phyloP scores from a whole-genome alignment of 2,888 invertebrate genomes.

The Scrobipalpa atriplicella region DNA sequence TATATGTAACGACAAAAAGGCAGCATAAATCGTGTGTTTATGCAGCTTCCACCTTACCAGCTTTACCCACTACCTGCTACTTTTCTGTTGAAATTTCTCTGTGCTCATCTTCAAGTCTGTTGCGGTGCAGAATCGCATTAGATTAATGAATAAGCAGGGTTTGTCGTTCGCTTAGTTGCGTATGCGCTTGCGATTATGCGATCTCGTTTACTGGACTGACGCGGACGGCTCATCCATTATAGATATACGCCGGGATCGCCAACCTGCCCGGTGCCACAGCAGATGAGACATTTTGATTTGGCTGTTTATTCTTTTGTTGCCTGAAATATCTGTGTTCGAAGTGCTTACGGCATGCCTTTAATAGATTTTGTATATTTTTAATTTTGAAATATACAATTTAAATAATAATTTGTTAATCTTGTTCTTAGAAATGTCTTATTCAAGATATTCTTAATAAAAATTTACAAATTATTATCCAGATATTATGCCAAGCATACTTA shows the following conservation, averaged over 20 bases:
- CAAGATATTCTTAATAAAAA: too few relatives aligned
- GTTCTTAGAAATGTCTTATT: too few relatives aligned
- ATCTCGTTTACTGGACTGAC: conserved; percentile 77
- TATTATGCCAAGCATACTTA: too few relatives aligned
- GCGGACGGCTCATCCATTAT: conserved; percentile 80
- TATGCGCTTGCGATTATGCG: conserved; percentile 70
- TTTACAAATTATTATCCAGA: too few relatives aligned
- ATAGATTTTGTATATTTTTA: too few relatives aligned
- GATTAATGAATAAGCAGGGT: conserved; percentile 66
- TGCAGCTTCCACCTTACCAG: background rate
- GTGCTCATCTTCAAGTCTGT: conserved; percentile 19
- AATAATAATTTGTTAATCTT: too few relatives aligned
- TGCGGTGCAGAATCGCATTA: conserved; percentile 39
- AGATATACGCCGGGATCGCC: conserved; percentile 55
- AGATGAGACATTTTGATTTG: conserved; percentile 25
- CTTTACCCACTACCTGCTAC: background rate
- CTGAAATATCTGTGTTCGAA: conserved; percentile 3
- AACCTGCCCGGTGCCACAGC: conserved; percentile 7
- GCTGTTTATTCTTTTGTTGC: conserved; percentile 3
- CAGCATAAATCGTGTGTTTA: conserved; percentile 9
- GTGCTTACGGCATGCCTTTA: background rate
- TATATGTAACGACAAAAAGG: conserved; percentile 8
- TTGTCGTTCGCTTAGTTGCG: conserved; percentile 61
- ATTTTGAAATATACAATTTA: too few relatives aligned
- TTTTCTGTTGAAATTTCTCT: background rate